Evolutionary conservation across 1,140 invertebrate genomes (phyloP), one percentile per base, ranked within the genome.

Genomic region (Drosophila pandora): DNA sequence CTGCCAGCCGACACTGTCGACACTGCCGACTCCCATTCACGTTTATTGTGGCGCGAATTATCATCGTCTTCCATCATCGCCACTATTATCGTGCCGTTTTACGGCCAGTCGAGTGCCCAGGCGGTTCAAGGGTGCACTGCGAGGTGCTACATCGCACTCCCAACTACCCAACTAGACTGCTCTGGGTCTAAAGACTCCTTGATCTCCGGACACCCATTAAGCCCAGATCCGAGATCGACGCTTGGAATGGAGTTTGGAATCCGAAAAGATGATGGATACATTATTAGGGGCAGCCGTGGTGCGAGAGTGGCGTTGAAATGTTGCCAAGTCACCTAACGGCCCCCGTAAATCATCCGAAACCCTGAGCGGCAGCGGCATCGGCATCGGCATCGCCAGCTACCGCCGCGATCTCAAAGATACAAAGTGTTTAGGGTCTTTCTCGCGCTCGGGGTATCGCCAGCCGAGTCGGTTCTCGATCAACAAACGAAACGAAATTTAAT

Each of bases 401-500:
- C 13, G 13, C n/a, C 12, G 3, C n/a, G 17, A 43, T 43, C 41
- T 13, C 3, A 5, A 17, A 13, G 41, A 43, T 43, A 43, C 41
- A 43, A 43, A 43, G 13, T 43, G n/a, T 43, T 43, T 43, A 43
- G 41, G 13, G 41, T 41, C 4, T 17, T 41, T 41, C 4, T 39
- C 23, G 23, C 2, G 23, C 4, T 39, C 8, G 9, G 37, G 30
- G 30, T 8, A 32, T 39, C 3, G 39, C 39, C n/a, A 5, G 2
- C 34, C 17, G 10, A n/a, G 5, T 43, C 41, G 41, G 41, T 43
- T 43, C 41, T 43, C 7, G 41, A 43, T 43, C 41, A 43, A 64
- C 56, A 73, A 70, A 52, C 50, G 48, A 67, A 21, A 22, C 49
- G 67, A 72, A 65, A 71, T 63, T 73, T 63, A 74, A 64, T 64